These are phyloP conservation scores for Drosophila pallidifrons DNA, from an alignment of 1,140 invertebrate genomes.

Conservation along the genomic window DNA sequence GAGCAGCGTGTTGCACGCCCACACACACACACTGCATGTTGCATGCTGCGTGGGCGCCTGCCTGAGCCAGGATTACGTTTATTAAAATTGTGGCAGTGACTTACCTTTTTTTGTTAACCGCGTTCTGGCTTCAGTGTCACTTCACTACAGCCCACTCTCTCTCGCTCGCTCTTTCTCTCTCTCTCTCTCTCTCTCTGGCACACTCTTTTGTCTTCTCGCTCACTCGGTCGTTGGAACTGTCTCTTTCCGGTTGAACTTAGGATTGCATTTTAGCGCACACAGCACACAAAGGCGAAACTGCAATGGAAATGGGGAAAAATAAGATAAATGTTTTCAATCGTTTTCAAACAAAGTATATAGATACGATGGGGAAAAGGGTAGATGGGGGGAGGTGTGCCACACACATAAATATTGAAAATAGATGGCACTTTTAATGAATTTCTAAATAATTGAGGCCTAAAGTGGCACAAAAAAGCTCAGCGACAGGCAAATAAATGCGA, in stretches of 20 bases:
- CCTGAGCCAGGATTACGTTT: slow-evolving; percentile 22
- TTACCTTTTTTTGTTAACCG: slow-evolving; percentile 37
- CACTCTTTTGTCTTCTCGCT: not conserved
- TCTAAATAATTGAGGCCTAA: slow-evolving; percentile 81
- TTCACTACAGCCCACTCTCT: slow-evolving; percentile 2
- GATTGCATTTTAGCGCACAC: slow-evolving; percentile 33
- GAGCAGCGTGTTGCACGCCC: slow-evolving; percentile 32
- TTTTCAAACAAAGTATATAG: not conserved
- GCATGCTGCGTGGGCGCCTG: slow-evolving; percentile 38
- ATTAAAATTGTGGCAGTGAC: slow-evolving; percentile 39
- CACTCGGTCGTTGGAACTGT: not conserved
- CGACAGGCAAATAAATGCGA: slow-evolving; percentile 73
- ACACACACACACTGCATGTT: not conserved
- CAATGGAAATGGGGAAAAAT: slow-evolving; percentile 22
- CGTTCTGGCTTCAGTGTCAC: slow-evolving; percentile 9
- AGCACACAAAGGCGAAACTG: slow-evolving; percentile 23
- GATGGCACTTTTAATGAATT: slow-evolving; percentile 80
- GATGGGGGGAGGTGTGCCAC: slow-evolving; percentile 1
- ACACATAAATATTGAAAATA: slow-evolving; percentile 72
- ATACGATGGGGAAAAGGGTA: not conserved
- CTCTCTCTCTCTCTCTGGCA: not conserved
- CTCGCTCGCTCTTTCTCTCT: slow-evolving; percentile 3
- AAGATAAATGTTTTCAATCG: slow-evolving; percentile 5
- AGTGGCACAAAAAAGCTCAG: slow-evolving; percentile 71
- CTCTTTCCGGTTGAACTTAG: slow-evolving; percentile 6